Percentiles rank a stretch among this genome's conserved stretches.
Conservation (phyloP, 2,888 invertebrate species). For the Lottia gigantea region DNA sequence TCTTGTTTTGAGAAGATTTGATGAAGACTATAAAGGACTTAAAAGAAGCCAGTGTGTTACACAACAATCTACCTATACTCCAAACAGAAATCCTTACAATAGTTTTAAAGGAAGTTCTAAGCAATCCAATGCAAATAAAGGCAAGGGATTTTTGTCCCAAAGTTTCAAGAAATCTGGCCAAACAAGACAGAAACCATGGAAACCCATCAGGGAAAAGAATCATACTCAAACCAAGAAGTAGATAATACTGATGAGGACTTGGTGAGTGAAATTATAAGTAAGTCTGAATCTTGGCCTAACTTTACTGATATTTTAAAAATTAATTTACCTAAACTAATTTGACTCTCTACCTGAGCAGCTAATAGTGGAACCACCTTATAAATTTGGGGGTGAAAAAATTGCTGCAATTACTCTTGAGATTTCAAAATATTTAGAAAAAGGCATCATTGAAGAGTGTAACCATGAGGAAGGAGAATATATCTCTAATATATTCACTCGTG, state of each 20-base stretch:
- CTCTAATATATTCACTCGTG: no score
- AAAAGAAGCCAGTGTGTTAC: not conserved
- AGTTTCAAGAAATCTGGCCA: no score
- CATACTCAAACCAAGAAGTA: not conserved
- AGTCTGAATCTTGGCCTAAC: not conserved
- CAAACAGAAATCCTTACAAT: not conserved
- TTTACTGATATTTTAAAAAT: not conserved
- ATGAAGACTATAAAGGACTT: not conserved
- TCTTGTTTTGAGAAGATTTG: not conserved
- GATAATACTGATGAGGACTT: not conserved
- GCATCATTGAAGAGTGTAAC: no score
- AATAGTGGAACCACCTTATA: no score
- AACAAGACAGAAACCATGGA: not conserved
- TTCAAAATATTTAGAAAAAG: no score
- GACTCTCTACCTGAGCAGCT: no score
- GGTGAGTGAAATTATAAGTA: constrained; percentile 2
- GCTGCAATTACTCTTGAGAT: no score
- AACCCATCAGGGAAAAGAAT: no score
- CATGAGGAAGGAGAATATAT: no score
- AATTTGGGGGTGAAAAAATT: no score
- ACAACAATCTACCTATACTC: not conserved
- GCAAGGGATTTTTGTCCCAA: no score
- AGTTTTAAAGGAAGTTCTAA: constrained; percentile 6
- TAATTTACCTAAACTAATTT: not conserved
- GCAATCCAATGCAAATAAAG: not conserved